A percentile compares a stretch with the other conserved stretches of the same genome.
Evolutionary conservation across 2,113 vertebrate species (phyloP).

Genomic region (Laterallus jamaicensis): DNA sequence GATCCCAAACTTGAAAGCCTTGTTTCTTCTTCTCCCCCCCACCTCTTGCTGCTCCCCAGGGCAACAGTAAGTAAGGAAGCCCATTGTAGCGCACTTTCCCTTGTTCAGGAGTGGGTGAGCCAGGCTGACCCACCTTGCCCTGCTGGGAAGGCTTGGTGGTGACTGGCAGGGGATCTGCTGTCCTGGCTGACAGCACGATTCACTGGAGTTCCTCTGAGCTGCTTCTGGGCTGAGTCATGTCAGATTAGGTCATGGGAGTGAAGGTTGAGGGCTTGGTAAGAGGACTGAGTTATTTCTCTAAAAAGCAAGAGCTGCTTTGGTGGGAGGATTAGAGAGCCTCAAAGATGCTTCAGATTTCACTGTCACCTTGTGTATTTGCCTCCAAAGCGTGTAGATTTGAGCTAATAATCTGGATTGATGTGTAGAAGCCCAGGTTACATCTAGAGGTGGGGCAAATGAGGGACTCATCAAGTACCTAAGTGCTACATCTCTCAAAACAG

Average conservation of each 20-base stretch:
- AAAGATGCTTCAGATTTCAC: background rate
- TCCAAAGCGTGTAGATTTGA: background rate
- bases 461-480: background rate
- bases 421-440: background rate
- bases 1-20: conserved; percentile 50
- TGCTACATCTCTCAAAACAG: background rate
- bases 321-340: background rate
- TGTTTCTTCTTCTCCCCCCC: background rate
- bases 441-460: background rate
- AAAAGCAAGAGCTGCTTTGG: conserved; percentile 37
- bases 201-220: background rate
- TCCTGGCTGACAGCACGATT: background rate
- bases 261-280: conserved; percentile 35
- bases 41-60: background rate
- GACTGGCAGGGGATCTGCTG: background rate
- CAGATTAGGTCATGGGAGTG: conserved; percentile 45
- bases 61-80: background rate
- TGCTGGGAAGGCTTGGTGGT: background rate
- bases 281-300: background rate
- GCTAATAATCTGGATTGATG: background rate
- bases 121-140: background rate
- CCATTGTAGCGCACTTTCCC: background rate
- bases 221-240: conserved; percentile 11
- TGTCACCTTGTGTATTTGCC: background rate
- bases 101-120: background rate